Evolutionary conservation across 1,140 invertebrate species (phyloP).

Genomic region (Palaemon carinicauda): DNA sequence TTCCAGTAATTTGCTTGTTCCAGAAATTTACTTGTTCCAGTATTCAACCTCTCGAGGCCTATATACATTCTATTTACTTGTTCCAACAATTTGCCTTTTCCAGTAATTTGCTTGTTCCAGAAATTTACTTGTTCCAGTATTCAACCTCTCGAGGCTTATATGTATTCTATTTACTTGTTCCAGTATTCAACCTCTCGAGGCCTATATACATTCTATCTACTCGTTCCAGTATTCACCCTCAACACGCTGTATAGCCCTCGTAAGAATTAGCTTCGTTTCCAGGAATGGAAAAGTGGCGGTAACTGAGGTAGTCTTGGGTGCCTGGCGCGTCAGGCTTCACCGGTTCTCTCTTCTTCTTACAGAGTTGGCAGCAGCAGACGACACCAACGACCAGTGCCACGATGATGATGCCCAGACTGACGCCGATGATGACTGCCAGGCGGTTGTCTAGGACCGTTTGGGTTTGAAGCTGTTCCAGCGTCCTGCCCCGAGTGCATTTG

Average conservation of each 20-base stretch:
- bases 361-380: slow-evolving; percentile 83
- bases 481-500: slow-evolving; percentile 52
- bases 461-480: slow-evolving; percentile 52
- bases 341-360: slow-evolving; percentile 81
- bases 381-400: slow-evolving; percentile 80
- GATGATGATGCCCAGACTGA: slow-evolving; percentile 83
- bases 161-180: too few species aligned
- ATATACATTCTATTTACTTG: too few species aligned
- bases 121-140: too few species aligned
- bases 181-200: too few species aligned
- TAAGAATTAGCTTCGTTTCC: slow-evolving; percentile 63
- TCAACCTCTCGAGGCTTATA: too few species aligned
- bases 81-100: too few species aligned
- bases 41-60: too few species aligned
- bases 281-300: slow-evolving; percentile 68
- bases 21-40: too few species aligned
- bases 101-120: too few species aligned
- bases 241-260: slow-evolving; percentile 45
- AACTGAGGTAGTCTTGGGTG: slow-evolving; percentile 76
- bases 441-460: slow-evolving; percentile 63
- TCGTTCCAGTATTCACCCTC: neutral
- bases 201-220: too few species aligned
- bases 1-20: too few species aligned
- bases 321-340: slow-evolving; percentile 73
- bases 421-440: slow-evolving; percentile 83